phyloP scores from a whole-genome alignment of 2,797 vertebrate genomes.

The Selene dorsalis region DNA sequence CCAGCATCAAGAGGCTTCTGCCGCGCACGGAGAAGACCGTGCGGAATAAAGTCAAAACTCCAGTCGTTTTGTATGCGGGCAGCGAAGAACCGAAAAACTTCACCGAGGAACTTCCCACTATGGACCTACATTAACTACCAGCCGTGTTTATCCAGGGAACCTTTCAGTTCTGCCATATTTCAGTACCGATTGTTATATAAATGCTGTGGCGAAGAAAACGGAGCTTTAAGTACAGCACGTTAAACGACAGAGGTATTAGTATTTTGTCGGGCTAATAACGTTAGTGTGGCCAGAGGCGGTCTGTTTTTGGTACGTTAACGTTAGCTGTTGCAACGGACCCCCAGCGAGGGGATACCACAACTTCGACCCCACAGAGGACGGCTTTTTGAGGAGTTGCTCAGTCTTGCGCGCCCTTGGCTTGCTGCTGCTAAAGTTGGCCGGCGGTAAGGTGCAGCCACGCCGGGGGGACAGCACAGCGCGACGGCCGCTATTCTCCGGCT shows the following conservation, averaged over 20 bases:
- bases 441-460: conserved; percentile 77
- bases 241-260: conserved; percentile 69
- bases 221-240: conserved; percentile 59
- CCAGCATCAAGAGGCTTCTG: conserved; percentile 77
- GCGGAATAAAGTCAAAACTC: conserved; percentile 81
- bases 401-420: conserved; percentile 23
- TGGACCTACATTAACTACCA: conserved; percentile 31
- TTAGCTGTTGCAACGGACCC: conserved; percentile 27
- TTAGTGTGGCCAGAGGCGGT: conserved; percentile 48
- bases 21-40: conserved; percentile 79
- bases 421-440: conserved; percentile 69
- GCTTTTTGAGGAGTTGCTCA: background rate
- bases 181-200: conserved; percentile 62
- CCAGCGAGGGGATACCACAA: conserved; percentile 6
- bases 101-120: conserved; percentile 53
- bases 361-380: conserved; percentile 3
- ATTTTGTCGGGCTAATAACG: conserved; percentile 62
- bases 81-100: conserved; percentile 62
- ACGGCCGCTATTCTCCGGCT: conserved; percentile 76
- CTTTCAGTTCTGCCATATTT: conserved; percentile 10
- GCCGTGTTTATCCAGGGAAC: conserved; percentile 9
- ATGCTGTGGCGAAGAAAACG: conserved; percentile 65
- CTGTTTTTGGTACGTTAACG: conserved; percentile 29
- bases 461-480: conserved; percentile 78
- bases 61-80: conserved; percentile 63